Conservation (phyloP, 2,888 invertebrate genomes). For the Notodonta ziczac region DNA sequence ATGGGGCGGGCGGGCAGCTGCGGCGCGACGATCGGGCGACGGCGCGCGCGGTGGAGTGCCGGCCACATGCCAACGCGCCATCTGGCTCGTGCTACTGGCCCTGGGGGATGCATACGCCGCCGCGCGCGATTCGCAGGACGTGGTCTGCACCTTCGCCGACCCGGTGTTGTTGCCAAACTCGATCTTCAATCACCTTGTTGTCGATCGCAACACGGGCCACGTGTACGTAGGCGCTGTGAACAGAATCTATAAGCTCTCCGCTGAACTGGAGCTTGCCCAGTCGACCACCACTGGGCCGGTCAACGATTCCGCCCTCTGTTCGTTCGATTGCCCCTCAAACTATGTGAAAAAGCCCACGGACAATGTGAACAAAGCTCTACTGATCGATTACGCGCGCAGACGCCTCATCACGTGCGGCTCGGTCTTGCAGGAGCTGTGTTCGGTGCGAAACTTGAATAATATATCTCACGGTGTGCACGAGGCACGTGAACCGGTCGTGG, state of each 20-base stretch:
- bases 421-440: conserved; percentile 95
- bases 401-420: conserved; percentile 96
- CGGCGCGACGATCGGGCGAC: conserved; percentile 65
- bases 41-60: conserved; percentile 74
- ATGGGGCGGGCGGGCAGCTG: conserved; percentile 66
- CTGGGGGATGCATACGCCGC: conserved; percentile 82
- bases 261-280: conserved; percentile 92
- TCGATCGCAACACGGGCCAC: conserved; percentile 95
- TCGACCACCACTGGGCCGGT: conserved; percentile 93
- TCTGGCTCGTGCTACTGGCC: conserved; percentile 85
- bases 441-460: conserved; percentile 94
- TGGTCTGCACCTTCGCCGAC: conserved; percentile 88
- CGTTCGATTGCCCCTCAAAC: conserved; percentile 92
- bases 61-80: conserved; percentile 81
- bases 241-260: conserved; percentile 95
- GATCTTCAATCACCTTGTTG: conserved; percentile 94
- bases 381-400: conserved; percentile 96
- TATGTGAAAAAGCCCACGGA: conserved; percentile 91
- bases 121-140: conserved; percentile 85
- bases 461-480: conserved; percentile 91
- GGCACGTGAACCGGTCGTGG: conserved; percentile 95
- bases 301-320: conserved; percentile 95
- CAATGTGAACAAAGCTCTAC: conserved; percentile 96
- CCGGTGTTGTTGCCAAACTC: conserved; percentile 86
- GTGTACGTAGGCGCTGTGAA: conserved; percentile 96